Base-by-base conservation (phyloP, 1,140 invertebrate species). In the Drosophila ambigua region DNA sequence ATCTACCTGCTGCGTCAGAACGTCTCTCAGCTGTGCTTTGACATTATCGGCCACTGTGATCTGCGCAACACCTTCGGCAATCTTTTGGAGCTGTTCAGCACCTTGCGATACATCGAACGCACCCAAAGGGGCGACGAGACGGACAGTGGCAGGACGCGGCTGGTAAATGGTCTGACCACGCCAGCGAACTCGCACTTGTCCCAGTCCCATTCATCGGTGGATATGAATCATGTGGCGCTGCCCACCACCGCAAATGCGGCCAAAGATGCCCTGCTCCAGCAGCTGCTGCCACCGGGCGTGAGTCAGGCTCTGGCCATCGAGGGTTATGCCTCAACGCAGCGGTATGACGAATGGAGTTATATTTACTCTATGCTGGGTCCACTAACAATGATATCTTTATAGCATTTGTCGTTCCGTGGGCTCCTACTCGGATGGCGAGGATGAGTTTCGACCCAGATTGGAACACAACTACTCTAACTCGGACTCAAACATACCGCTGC, bases 1-100 rank as follows among this genome's bases (percentile, higher is more conserved):
- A 96, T 97, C 15, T 97, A 96, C 92, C 92, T 98, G 16, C 91
- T 98, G n/a, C 97, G 97, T 79, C 97, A 97, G 92, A 97, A 97
- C 91, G 96, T 98, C 69, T 95, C 96, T 49, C 97, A 97, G 91
- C 92, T 97, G 31, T 92, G 96, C 72, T 96, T 94, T 93, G 94
- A 95, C 65, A 95, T 95, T 79, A 95, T 94, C 5, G 92, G 96
- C 4, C 96, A 95, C 2, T 92, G 92, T 20, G 95, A 97, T 91
- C 92, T 97, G 50, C 92, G 95, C 62, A 93, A 94, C 43, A 97
- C 96, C 0, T 92, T 98, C 79, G 93, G 94, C 1, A 97, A 97
- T 92, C 92, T 97, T 11, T 92, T 94, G 61, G 92, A 93, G n/a
- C 67, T 91, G 3, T 91, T 91, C 43, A 60, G 58, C 20, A 81